phyloP scores from a whole-genome alignment of 2,888 invertebrate species.

The Aquatica leii region DNA sequence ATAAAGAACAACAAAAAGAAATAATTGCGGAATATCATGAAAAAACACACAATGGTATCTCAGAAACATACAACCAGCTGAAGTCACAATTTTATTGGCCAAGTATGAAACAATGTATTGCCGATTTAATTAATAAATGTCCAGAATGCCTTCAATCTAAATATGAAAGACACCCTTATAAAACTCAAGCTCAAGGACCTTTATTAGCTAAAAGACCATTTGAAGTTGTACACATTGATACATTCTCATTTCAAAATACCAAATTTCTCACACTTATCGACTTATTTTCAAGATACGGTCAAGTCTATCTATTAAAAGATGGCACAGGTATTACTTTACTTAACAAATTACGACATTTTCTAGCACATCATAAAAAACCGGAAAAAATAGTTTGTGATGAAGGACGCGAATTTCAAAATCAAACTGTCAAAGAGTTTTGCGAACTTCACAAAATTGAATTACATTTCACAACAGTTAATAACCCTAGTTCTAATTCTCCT shows the following conservation, averaged over 20 bases:
- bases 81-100: no score
- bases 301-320: slow-evolving; percentile 9
- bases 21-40: no score
- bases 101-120: no score
- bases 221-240: background rate
- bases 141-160: no score
- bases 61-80: no score
- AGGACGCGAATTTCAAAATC: slow-evolving; percentile 14
- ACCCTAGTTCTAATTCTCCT: slow-evolving; percentile 10
- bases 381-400: background rate
- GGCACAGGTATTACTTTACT: slow-evolving; percentile 7
- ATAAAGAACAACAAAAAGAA: no score
- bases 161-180: background rate
- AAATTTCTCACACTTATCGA: slow-evolving; percentile 13
- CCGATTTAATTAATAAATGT: background rate
- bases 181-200: background rate
- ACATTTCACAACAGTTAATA: slow-evolving; percentile 13
- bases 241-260: no score
- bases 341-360: slow-evolving; percentile 16
- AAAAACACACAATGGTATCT: no score
- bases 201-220: background rate
- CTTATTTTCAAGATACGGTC: slow-evolving; percentile 9
- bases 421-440: slow-evolving; percentile 15
- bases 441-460: slow-evolving; percentile 6
- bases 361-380: slow-evolving; percentile 10